Evolutionary conservation across 2,113 vertebrate genomes (phyloP).

Genomic region (Nycticebus coucang): DNA sequence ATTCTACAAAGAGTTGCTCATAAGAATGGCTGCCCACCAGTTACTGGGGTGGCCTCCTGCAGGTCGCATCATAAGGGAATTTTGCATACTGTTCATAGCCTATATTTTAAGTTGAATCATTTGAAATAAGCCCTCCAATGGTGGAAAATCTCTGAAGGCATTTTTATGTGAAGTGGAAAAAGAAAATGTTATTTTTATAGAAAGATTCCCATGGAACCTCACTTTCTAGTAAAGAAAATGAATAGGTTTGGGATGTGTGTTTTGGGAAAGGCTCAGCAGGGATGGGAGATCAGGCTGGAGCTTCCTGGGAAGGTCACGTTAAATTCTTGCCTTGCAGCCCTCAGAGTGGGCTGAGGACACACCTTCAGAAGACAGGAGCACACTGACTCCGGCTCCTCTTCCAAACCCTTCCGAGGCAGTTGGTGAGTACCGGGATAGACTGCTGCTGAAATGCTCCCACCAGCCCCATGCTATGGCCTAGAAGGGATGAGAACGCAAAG

Average conservation of each 20-base stretch:
- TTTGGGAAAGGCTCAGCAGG: neutral
- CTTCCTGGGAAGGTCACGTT: neutral
- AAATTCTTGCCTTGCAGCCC: neutral
- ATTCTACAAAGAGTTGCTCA: neutral
- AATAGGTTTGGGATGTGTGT: neutral
- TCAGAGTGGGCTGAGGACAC: neutral
- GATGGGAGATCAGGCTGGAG: neutral
- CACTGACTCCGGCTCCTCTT: no score
- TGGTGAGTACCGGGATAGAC: neutral
- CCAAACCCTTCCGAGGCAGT: neutral
- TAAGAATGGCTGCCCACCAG: neutral
- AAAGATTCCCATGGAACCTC: neutral
- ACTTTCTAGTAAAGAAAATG: neutral
- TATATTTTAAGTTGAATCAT: slow-evolving; percentile 46
- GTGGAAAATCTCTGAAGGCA: neutral
- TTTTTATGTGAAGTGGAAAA: slow-evolving; percentile 48
- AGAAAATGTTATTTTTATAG: slow-evolving; percentile 37
- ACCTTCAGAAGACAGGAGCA: neutral
- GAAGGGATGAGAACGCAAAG: neutral
- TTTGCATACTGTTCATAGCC: neutral
- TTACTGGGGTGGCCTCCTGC: neutral
- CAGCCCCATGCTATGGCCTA: neutral
- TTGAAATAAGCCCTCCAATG: slow-evolving; percentile 2
- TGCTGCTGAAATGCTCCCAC: neutral
- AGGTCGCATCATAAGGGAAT: neutral